Evolutionary conservation across 1,140 invertebrate genomes (phyloP).

Genomic region (Antheraea mylitta): DNA sequence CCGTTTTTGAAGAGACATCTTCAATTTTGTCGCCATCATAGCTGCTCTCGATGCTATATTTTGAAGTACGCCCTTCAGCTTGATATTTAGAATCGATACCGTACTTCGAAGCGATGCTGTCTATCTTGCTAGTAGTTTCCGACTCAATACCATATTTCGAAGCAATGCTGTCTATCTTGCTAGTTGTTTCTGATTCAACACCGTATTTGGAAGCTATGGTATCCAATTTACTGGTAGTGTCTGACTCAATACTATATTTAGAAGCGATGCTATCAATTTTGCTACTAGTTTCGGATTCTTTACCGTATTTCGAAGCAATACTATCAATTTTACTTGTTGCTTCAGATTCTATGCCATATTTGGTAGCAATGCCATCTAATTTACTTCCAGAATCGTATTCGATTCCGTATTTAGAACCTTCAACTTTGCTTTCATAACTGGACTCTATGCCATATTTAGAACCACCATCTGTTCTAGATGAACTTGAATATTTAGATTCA

Average conservation of each 20-base stretch:
- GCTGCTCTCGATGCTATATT: constrained; percentile 45
- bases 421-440: constrained; percentile 40
- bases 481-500: constrained; percentile 59
- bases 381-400: constrained; percentile 40
- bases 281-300: constrained; percentile 34
- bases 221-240: constrained; percentile 33
- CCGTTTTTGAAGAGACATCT: constrained; percentile 49
- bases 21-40: constrained; percentile 53
- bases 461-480: constrained; percentile 45
- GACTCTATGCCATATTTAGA: constrained; percentile 54
- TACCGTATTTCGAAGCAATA: constrained; percentile 45
- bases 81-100: constrained; percentile 29
- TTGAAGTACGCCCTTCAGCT: constrained; percentile 2
- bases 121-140: constrained; percentile 43
- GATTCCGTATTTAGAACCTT: constrained; percentile 49
- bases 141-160: constrained; percentile 36
- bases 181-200: constrained; percentile 44
- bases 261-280: constrained; percentile 19
- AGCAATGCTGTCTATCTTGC: constrained; percentile 62
- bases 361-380: constrained; percentile 48
- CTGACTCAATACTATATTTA: constrained; percentile 20
- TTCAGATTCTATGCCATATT: constrained; percentile 45
- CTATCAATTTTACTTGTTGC: constrained; percentile 46
- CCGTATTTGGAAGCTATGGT: constrained; percentile 39
- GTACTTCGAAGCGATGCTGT: constrained; percentile 42